Percentiles rank a stretch among this genome's conserved stretches.
phyloP scores from a whole-genome alignment of 2,113 vertebrate genomes.

The Lepisosteus oculatus region DNA sequence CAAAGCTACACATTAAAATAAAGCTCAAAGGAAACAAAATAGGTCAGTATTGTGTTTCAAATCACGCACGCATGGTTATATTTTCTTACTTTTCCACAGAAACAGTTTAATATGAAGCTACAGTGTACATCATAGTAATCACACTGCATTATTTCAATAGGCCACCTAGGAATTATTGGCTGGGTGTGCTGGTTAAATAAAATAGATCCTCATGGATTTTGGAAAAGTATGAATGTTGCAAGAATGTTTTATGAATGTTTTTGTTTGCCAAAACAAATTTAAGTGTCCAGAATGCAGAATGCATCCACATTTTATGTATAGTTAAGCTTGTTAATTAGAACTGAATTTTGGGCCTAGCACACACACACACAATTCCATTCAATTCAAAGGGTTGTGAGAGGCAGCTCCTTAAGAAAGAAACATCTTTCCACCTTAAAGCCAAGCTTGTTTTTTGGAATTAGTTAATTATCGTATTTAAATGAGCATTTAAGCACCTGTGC shows the following conservation, averaged over 20 bases:
- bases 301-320: too few species aligned
- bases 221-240: too few species aligned
- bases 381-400: too few species aligned
- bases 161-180: too few species aligned
- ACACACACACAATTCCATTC: too few species aligned
- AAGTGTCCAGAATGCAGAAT: too few species aligned
- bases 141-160: background rate
- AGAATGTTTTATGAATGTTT: too few species aligned
- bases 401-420: background rate
- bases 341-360: too few species aligned
- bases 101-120: background rate
- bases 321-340: too few species aligned
- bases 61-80: background rate
- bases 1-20: conserved; percentile 30
- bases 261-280: too few species aligned
- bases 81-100: background rate
- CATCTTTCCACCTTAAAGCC: background rate
- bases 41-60: background rate
- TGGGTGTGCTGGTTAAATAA: too few species aligned
- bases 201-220: too few species aligned
- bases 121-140: background rate
- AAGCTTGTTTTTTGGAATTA: background rate
- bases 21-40: background rate
- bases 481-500: conserved; percentile 25
- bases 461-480: conserved; percentile 34